phyloP scores from a whole-genome alignment of 1,140 invertebrate genomes.

The Pachypeltis micranthus region DNA sequence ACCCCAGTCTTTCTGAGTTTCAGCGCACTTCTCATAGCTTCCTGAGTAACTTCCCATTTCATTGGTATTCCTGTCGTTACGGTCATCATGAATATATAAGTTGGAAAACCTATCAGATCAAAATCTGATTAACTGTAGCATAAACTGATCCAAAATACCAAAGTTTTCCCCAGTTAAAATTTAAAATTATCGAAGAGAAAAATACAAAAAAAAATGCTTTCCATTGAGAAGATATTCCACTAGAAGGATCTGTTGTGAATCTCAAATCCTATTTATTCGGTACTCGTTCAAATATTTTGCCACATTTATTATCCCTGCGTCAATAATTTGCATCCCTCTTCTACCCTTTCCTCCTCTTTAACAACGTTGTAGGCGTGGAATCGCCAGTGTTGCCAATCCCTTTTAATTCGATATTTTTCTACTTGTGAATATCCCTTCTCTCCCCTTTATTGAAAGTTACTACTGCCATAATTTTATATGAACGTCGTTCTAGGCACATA shows the following conservation, averaged over 20 bases:
- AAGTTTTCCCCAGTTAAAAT: no score
- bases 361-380: background rate
- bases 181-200: background rate
- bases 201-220: background rate
- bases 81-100: no score
- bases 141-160: no score
- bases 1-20: no score
- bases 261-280: background rate
- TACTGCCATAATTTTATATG: background rate
- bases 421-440: background rate
- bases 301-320: no score
- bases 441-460: background rate
- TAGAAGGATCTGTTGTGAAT: background rate
- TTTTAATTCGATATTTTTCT: background rate
- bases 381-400: background rate
- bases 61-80: no score
- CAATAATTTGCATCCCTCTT: no score
- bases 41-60: no score
- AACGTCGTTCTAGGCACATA: background rate
- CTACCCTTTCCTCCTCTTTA: no score
- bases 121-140: no score
- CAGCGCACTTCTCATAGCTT: no score
- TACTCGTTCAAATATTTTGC: background rate
- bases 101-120: no score
- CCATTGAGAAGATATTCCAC: background rate